Evolutionary conservation across 1,140 invertebrate genomes (phyloP).

Genomic region (Andricus grossulariae): DNA sequence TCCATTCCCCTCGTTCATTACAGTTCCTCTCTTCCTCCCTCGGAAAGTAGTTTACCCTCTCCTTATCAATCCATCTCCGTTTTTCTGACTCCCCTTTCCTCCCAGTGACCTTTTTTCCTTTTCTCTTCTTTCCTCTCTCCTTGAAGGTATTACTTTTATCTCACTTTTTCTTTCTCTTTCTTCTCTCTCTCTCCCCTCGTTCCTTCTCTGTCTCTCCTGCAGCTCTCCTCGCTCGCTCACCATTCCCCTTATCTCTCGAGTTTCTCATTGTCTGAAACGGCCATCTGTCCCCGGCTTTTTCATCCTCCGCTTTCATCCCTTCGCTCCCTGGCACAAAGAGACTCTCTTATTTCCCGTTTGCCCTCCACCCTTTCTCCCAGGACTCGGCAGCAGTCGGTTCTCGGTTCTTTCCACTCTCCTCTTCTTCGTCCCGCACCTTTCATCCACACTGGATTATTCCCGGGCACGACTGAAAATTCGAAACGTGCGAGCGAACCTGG

Average conservation of each 20-base stretch:
- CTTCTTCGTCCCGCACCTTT: constrained; percentile 38
- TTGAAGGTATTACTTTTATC: constrained; percentile 37
- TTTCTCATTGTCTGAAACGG: constrained; percentile 75
- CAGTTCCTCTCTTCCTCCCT: constrained; percentile 45
- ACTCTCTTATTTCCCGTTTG: constrained; percentile 37
- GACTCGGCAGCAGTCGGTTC: constrained; percentile 22
- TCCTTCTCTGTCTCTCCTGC: constrained; percentile 32
- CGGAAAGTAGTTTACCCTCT: constrained; percentile 46
- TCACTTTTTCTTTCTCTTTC: constrained; percentile 45
- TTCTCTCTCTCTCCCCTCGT: constrained; percentile 36
- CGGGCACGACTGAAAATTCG: constrained; percentile 10
- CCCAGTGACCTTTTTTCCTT: constrained; percentile 34
- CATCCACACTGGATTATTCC: constrained; percentile 43
- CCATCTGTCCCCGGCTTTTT: constrained; percentile 74
- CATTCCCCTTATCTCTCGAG: constrained; percentile 73
- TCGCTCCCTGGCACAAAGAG: constrained; percentile 54
- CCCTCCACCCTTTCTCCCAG: constrained; percentile 32
- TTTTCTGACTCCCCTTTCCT: constrained; percentile 50
- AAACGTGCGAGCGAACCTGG: constrained; percentile 3
- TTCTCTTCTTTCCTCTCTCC: constrained; percentile 37
- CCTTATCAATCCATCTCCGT: constrained; percentile 52
- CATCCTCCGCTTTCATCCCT: constrained; percentile 60
- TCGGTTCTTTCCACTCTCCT: constrained; percentile 27
- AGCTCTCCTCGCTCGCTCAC: constrained; percentile 45
- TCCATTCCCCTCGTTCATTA: constrained; percentile 47